Percentiles rank a stretch among this genome's conserved stretches.
Evolutionary conservation across 1,140 invertebrate species (phyloP).

Genomic region (Thereuonema tuberculata): DNA sequence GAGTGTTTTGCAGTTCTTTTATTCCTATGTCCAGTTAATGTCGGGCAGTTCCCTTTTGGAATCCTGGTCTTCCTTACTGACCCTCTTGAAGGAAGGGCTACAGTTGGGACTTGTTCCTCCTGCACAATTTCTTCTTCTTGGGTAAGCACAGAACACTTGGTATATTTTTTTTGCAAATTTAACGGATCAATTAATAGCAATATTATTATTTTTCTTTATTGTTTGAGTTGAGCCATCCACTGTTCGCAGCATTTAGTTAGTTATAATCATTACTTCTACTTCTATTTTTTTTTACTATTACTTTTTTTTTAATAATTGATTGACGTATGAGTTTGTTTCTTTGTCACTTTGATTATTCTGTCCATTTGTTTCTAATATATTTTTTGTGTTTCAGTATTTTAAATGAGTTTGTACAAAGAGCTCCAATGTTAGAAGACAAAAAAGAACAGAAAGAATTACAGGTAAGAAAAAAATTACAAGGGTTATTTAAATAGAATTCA

Average conservation of each 20-base stretch:
- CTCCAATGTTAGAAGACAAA: conserved; percentile 57
- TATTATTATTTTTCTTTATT: too few species aligned
- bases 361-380: background rate
- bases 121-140: conserved; percentile 65
- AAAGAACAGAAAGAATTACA: conserved; percentile 72
- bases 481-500: background rate
- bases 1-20: conserved; percentile 46
- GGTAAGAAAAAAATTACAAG: conserved; percentile 24
- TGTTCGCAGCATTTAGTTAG: too few species aligned
- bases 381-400: conserved; percentile 40
- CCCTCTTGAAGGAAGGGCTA: conserved; percentile 60
- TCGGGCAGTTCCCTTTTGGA: conserved; percentile 53
- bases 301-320: background rate
- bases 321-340: background rate
- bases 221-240: too few species aligned
- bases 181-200: too few species aligned
- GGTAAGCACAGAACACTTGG: too few species aligned
- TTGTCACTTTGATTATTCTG: background rate
- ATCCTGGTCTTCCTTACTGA: conserved; percentile 60
- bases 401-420: conserved; percentile 73
- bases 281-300: background rate
- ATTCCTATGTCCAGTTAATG: conserved; percentile 54
- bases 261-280: background rate
- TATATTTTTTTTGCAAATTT: too few species aligned
- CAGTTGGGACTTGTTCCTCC: conserved; percentile 47